Percentiles rank a stretch among this genome's conserved stretches.
Conservation (phyloP, 2,797 vertebrate genomes). For the Tangara arthus region DNA sequence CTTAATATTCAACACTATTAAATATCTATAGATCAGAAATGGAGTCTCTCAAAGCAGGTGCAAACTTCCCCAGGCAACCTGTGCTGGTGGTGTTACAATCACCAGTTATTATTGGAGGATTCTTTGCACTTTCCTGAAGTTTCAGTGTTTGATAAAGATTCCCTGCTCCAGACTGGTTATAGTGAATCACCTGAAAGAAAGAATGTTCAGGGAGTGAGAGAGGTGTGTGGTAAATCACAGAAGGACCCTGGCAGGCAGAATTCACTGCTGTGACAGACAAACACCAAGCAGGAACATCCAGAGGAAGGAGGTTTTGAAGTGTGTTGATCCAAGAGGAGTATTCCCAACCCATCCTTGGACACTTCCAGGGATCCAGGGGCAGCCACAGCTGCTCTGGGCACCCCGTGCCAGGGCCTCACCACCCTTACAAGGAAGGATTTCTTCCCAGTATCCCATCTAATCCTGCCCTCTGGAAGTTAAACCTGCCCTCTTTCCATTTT, state of each 20-base stretch:
- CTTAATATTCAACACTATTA: neutral
- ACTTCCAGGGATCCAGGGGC: neutral
- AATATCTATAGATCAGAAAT: neutral
- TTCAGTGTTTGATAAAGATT: neutral
- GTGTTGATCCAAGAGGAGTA: neutral
- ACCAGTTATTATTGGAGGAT: rapidly evolving
- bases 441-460: neutral
- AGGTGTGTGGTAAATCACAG: neutral
- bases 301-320: neutral
- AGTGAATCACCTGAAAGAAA: neutral
- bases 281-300: neutral
- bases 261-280: neutral
- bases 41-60: neutral
- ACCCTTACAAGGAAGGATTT: neutral
- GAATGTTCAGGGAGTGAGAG: neutral
- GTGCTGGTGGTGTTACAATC: neutral
- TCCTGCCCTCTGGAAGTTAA: neutral
- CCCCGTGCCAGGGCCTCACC: neutral
- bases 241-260: neutral
- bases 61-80: neutral
- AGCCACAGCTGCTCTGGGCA: neutral
- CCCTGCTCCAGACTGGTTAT: neutral
- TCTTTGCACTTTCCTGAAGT: neutral
- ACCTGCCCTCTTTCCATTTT: neutral
- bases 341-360: rapidly evolving